Conservation (phyloP, 1,140 invertebrate species). For the Papilio polyxenes region DNA sequence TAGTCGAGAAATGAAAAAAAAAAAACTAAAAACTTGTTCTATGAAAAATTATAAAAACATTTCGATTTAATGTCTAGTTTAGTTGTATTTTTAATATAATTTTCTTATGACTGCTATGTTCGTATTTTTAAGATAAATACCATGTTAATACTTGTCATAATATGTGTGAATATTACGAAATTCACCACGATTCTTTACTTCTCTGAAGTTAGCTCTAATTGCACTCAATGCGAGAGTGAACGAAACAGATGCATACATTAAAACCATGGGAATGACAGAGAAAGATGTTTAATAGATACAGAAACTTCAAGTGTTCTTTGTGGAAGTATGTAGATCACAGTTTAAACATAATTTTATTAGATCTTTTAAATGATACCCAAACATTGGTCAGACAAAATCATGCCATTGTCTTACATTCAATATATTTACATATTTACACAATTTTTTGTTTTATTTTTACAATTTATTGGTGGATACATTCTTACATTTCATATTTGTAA, state of each 20-base stretch:
- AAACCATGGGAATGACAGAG: not conserved
- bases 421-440: conserved; percentile 19
- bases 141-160: conserved; percentile 51
- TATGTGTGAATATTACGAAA: conserved; percentile 1
- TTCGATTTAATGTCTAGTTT: conserved; percentile 34
- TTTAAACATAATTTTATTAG: not conserved
- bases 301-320: not conserved
- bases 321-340: not conserved
- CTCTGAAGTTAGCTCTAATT: conserved; percentile 7
- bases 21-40: conserved; percentile 42
- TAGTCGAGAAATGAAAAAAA: conserved; percentile 48
- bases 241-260: not conserved
- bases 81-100: conserved; percentile 33
- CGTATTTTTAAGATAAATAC: conserved; percentile 46
- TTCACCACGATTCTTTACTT: not conserved
- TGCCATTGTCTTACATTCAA: not conserved
- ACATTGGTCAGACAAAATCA: conserved; percentile 7
- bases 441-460: conserved; percentile 1
- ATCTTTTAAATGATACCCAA: not conserved
- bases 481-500: conserved; percentile 22
- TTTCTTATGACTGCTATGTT: conserved; percentile 31
- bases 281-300: not conserved
- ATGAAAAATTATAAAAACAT: conserved; percentile 42
- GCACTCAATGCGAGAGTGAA: conserved; percentile 3
- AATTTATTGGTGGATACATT: conserved; percentile 13